phyloP scores from a whole-genome alignment of 2,113 vertebrate species.

The Petroica traversi region DNA sequence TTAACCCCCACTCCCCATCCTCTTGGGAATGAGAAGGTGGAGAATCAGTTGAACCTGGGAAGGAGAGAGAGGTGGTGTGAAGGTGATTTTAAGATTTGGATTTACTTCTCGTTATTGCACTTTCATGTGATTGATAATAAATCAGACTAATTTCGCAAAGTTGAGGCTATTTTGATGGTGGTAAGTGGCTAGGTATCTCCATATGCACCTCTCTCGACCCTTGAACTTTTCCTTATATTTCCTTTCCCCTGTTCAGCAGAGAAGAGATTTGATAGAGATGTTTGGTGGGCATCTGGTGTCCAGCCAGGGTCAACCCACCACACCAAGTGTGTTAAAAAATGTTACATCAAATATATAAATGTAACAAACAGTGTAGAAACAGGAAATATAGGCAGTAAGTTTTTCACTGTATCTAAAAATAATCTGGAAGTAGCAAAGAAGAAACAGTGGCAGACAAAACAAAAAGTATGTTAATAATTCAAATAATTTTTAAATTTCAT shows the following conservation, averaged over 20 bases:
- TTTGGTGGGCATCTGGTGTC: neutral
- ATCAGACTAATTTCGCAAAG: neutral
- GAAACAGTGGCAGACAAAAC: neutral
- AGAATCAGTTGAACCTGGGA: neutral
- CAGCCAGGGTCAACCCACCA: neutral
- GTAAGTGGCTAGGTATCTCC: neutral
- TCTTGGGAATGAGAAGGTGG: neutral
- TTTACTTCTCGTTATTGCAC: neutral
- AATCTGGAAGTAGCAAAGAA: neutral
- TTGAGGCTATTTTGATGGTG: neutral
- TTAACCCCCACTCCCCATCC: no score
- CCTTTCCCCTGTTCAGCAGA: neutral
- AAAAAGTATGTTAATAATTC: neutral
- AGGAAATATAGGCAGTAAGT: neutral
- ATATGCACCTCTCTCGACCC: neutral
- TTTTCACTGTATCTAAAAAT: neutral
- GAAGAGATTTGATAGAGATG: neutral
- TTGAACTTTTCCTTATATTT: neutral
- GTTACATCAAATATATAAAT: neutral
- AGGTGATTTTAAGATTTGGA: neutral
- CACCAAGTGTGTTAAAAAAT: neutral
- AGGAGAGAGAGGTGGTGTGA: neutral
- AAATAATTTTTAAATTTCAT: neutral
- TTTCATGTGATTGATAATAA: neutral
- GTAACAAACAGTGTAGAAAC: neutral